Conservation (phyloP, 2,888 invertebrate genomes). For the Drosophila dives region DNA sequence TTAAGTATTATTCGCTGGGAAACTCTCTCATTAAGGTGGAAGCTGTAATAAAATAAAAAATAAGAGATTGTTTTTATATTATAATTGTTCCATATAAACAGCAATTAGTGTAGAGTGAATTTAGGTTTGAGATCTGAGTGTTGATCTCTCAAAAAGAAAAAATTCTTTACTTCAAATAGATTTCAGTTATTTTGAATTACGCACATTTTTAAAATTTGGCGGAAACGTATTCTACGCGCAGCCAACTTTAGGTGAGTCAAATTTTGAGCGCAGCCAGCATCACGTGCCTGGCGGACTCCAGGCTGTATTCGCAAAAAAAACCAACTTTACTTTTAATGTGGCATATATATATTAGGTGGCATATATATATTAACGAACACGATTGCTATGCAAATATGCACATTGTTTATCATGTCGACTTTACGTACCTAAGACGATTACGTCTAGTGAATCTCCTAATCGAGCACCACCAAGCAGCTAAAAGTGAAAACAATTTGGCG, state of each 20-base stretch:
- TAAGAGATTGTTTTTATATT: slow-evolving; percentile 21
- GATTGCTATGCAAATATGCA: background rate
- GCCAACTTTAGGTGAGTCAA: background rate
- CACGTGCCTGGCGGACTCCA: background rate
- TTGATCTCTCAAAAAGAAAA: background rate
- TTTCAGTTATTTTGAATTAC: no score
- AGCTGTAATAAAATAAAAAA: slow-evolving; percentile 1
- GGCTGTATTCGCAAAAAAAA: background rate
- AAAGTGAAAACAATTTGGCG: background rate
- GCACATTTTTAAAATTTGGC: slow-evolving; percentile 23
- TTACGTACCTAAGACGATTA: background rate
- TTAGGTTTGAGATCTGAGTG: background rate
- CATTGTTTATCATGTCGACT: background rate
- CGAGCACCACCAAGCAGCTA: slow-evolving; percentile 5
- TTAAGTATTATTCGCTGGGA: slow-evolving; percentile 26
- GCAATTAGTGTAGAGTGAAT: background rate
- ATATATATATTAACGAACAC: background rate
- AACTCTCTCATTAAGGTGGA: slow-evolving; percentile 28
- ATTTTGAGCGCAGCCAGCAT: background rate
- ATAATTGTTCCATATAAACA: background rate
- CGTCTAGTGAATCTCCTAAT: background rate
- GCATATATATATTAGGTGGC: background rate
- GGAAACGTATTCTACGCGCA: background rate
- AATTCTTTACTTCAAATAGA: background rate
- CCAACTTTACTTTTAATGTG: background rate